A percentile compares a stretch with the other conserved stretches of the same genome.
Evolutionary conservation across 2,113 vertebrate species (phyloP).

Genomic region (Chamaea fasciata): DNA sequence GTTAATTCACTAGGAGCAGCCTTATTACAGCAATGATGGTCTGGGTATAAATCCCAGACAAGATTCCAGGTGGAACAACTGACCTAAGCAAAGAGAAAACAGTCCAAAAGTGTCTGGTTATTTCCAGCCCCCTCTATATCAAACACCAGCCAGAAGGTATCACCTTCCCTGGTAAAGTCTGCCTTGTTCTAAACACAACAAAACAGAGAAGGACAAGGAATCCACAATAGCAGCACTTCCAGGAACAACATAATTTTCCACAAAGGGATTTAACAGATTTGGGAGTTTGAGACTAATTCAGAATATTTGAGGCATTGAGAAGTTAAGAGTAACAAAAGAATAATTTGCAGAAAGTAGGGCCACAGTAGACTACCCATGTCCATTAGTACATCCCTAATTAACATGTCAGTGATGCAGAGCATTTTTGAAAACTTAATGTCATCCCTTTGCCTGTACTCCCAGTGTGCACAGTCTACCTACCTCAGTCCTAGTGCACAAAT

Average conservation of each 20-base stretch:
- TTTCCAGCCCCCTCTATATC: not conserved
- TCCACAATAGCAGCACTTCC: not conserved
- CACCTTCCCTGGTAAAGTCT: not conserved
- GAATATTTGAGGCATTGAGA: not conserved
- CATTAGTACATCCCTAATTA: not conserved
- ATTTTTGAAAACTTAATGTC: not conserved
- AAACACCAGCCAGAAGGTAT: not conserved
- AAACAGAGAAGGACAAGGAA: not conserved
- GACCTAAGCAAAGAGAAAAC: not conserved
- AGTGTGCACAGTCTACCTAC: not conserved
- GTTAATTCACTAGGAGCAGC: not conserved
- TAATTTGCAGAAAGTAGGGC: not conserved
- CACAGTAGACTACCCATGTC: accelerated
- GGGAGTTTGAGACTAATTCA: not conserved
- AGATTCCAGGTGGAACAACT: not conserved
- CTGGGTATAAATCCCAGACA: not conserved
- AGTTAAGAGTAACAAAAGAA: not conserved
- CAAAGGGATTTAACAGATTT: not conserved
- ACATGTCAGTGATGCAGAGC: too few relatives aligned
- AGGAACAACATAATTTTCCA: accelerated
- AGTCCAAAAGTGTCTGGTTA: not conserved
- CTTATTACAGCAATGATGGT: not conserved
- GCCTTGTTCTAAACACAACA: not conserved
- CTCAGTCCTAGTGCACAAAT: not conserved
- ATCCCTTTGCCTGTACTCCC: accelerated